Base-by-base conservation (phyloP, 1,140 invertebrate species). In the Drosophila punjabiensis region DNA sequence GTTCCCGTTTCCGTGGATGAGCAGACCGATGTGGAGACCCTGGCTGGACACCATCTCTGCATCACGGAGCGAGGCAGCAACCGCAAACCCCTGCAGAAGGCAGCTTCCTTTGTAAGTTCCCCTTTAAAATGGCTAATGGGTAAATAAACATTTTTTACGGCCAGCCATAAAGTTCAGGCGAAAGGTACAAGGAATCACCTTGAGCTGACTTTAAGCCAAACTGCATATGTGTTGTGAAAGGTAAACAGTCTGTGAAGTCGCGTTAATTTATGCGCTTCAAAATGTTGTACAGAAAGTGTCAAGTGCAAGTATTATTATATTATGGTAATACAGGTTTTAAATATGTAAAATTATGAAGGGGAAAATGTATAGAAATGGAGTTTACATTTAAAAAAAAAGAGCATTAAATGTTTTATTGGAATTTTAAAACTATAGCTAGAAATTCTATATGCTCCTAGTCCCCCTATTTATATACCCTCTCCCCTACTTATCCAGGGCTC, bases 11-110 rank as follows among this genome's bases (percentile, higher is more conserved):
- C 93, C 30, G 94, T 96, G 66, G 95, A 96, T 83, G 95, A 96
- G 45, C 95, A 95, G 84, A 94, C 96, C 41, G 96, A 96, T 76
- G 95, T 95, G 37, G 96, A 94, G 78, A 95, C 94, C 84, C 94
- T 97, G 8, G 96, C 96, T 66, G 96, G 96, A 33, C 96, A 95
- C 92, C 95, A 96, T 81, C 94, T 97, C 30, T 94, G 95, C 84
- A 94, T 97, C 70, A 86, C 79, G 30, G 91, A 93, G 64, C 71
- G 78, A 8, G 90, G 86, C 50, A 82, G 63, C 62, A 90, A 71
- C 69, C 81, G 83, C 24, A 85, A 93, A 9, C 85, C 85, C 1
- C 61, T 93, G 56, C 83, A 92, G 35, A 93, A 92, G 60, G 92
- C 83, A 41, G 88, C 92, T 24, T 93, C 93, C 47, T 93, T 93